phyloP scores from a whole-genome alignment of 2,113 vertebrate genomes.

The Mellivora capensis region DNA sequence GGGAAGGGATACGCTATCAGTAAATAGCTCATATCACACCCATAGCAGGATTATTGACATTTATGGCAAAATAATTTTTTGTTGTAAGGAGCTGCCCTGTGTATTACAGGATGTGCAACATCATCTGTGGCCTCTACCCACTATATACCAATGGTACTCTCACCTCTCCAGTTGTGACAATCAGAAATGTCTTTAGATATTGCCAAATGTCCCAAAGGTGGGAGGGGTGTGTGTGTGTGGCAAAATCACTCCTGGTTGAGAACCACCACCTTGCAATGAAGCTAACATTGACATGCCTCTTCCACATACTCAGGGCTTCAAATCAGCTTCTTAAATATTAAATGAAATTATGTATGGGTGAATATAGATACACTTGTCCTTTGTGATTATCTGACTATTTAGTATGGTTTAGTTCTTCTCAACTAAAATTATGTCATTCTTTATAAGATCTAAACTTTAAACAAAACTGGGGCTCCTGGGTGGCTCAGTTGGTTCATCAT shows the following conservation, averaged over 20 bases:
- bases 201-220: neutral
- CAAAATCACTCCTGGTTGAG: neutral
- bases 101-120: neutral
- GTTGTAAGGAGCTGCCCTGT: neutral
- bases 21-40: neutral
- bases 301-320: neutral
- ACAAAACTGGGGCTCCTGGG: neutral
- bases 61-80: neutral
- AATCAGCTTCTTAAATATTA: constrained; percentile 19
- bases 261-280: neutral
- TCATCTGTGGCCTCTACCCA: neutral
- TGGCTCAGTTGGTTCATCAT: neutral
- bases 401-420: neutral
- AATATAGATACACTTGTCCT: neutral
- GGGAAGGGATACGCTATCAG: neutral
- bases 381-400: neutral
- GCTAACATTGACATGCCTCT: neutral
- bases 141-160: neutral
- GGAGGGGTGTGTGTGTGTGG: too few relatives aligned
- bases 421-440: constrained; percentile 28
- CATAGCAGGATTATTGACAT: neutral
- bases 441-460: neutral
- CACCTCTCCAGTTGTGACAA: neutral
- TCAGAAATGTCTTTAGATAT: neutral
- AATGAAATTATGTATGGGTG: neutral